Evolutionary conservation across 1,140 invertebrate species (phyloP), one percentile per base, ranked within the genome.

Genomic region (Hycleus cichorii): DNA sequence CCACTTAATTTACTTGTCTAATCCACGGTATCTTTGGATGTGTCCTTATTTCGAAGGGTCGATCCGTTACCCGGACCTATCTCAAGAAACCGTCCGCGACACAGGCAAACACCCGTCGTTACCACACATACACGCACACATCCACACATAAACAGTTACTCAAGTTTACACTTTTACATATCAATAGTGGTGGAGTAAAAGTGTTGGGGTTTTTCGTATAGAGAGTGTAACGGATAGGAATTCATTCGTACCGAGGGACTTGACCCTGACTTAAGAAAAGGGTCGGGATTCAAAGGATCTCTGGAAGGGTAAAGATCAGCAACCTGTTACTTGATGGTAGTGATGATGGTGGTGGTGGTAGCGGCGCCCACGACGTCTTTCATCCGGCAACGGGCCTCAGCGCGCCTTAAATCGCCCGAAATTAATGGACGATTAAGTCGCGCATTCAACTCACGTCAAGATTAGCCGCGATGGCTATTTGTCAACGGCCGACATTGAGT

Each of bases 261-360:
- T 45, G 51, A 50, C 49, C 61, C 57, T 10, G 54, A 53, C 44
- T 63, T 56, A 63, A 59, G 57, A 59, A 59, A 59, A 39, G 57
- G 57, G 43, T 57, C 57, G 40, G 57, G 57, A 59, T 62, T 63
- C 61, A 59, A 63, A 63, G 61, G 61, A 63, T 57, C 59, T 53
- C 49, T 49, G 61, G 39, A 59, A 63, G 61, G 61, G 57, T 63
- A 63, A 59, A 63, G 61, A 59, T 63, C 61, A 63, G 53, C 61
- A 63, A 63, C 57, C 57, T 63, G 61, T 63, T 63, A 57, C 54
- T 18, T 18, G 18, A 18, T 18, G 18, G 18, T 18, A 18, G 18
- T 18, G 18, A 18, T 18, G 18, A 18, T 18, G 18, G 18, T 18
- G 18, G 12, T 12, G 27, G 44, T 57, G 49, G 25, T 11, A 49